These are phyloP conservation scores for Aphelenchoides besseyi DNA, from an alignment of 1,140 invertebrate species.

Conservation along the genomic window DNA sequence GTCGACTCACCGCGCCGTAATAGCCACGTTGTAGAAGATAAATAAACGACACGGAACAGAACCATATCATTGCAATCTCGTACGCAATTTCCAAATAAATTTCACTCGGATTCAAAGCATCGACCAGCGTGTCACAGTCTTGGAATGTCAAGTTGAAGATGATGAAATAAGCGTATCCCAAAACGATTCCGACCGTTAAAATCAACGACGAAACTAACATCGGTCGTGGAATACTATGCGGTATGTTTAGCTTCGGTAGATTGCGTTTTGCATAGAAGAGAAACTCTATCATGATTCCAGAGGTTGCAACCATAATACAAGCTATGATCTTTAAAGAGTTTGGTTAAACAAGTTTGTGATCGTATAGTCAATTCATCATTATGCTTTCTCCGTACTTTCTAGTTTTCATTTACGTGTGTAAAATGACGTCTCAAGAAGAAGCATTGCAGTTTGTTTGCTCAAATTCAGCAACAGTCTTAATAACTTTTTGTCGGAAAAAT, in stretches of 20 bases:
- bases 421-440: no score
- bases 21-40: conserved; percentile 59
- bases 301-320: conserved; percentile 45
- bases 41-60: conserved; percentile 50
- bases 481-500: no score
- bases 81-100: conserved; percentile 57
- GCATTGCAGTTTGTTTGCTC: no score
- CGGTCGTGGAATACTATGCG: conserved; percentile 57
- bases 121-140: conserved; percentile 60
- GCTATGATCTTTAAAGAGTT: conserved; percentile 45
- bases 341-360: conserved; percentile 36
- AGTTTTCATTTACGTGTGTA: no score
- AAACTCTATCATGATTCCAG: conserved; percentile 55
- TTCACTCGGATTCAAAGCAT: conserved; percentile 49
- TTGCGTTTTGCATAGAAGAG: conserved; percentile 40
- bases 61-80: conserved; percentile 53
- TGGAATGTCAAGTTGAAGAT: conserved; percentile 59
- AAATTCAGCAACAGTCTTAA: no score
- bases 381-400: no score
- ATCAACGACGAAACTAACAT: conserved; percentile 58
- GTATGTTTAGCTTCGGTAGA: conserved; percentile 52
- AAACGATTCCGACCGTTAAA: conserved; percentile 55
- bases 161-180: conserved; percentile 61
- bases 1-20: conserved; percentile 53
- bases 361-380: no score